A percentile compares a stretch with the other conserved stretches of the same genome.
phyloP scores from a whole-genome alignment of 2,888 invertebrate genomes.

The Calameuta pallipes region DNA sequence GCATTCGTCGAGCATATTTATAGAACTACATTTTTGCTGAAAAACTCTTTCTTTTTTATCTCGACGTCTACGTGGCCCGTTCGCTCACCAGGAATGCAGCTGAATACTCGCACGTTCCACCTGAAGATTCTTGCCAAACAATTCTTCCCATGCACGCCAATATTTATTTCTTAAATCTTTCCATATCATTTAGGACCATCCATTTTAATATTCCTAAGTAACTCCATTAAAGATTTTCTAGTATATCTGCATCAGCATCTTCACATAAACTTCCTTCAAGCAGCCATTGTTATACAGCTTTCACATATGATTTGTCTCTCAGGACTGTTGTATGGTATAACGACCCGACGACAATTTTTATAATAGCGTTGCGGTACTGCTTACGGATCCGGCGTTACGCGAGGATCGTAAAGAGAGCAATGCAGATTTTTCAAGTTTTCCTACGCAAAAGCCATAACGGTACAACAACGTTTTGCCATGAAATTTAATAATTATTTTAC shows the following conservation, averaged over 20 bases:
- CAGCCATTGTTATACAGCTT: neutral
- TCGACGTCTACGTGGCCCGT: neutral
- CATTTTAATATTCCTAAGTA: neutral
- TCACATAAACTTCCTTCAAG: neutral
- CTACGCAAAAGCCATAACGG: neutral
- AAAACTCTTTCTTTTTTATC: neutral
- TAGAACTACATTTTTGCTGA: neutral
- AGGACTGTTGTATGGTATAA: neutral
- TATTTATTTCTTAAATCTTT: neutral
- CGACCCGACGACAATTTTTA: neutral
- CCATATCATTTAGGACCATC: neutral
- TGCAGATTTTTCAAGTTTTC: neutral
- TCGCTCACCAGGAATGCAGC: neutral
- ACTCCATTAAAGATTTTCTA: neutral
- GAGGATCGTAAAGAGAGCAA: neutral
- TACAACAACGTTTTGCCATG: neutral
- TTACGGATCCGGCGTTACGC: neutral
- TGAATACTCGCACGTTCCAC: neutral
- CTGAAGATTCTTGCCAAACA: neutral
- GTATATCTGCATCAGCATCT: neutral
- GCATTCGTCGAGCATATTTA: neutral
- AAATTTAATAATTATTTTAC: neutral
- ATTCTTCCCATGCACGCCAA: neutral
- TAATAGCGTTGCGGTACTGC: neutral
- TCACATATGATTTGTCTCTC: neutral